These are phyloP conservation scores for Abrostola triplasia DNA, from an alignment of 2,888 invertebrate genomes.

Conservation along the genomic window DNA sequence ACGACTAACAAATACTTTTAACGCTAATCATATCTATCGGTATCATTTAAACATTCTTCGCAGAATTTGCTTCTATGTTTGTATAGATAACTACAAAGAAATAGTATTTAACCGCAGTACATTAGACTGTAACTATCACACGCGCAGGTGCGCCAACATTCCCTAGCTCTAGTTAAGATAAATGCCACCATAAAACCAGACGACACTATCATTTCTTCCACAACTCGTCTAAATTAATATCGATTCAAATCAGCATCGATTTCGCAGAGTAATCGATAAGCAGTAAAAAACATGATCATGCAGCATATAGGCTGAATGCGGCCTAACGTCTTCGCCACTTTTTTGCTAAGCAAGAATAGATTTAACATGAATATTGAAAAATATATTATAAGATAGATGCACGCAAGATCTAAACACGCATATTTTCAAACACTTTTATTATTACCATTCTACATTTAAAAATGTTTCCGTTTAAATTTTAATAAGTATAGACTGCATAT, in stretches of 20 bases:
- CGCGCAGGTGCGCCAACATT: constrained; percentile 48
- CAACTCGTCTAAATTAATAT: constrained; percentile 44
- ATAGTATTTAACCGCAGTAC: constrained; percentile 36
- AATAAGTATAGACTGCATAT: too few species aligned
- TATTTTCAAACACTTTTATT: not conserved
- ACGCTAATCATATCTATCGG: constrained; percentile 1
- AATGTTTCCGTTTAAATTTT: too few species aligned
- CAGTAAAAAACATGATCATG: constrained; percentile 4
- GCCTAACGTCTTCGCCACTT: not conserved
- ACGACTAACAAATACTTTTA: not conserved
- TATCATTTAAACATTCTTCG: not conserved
- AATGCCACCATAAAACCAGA: constrained; percentile 37
- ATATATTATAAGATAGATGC: not conserved
- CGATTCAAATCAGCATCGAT: constrained; percentile 49
- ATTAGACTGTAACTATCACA: constrained; percentile 10
- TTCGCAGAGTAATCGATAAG: constrained; percentile 47
- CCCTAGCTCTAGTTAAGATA: constrained; percentile 40
- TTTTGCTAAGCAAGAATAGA: not conserved
- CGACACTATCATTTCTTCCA: constrained; percentile 32
- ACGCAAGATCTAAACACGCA: constrained; percentile 3
- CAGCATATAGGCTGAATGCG: not conserved
- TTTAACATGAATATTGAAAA: not conserved
- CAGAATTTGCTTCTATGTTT: not conserved
- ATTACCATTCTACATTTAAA: too few species aligned
- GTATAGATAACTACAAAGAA: constrained; percentile 26